These are phyloP conservation scores for Bradypodion pumilum DNA, from an alignment of 2,797 vertebrate genomes.

Conservation along the genomic window DNA sequence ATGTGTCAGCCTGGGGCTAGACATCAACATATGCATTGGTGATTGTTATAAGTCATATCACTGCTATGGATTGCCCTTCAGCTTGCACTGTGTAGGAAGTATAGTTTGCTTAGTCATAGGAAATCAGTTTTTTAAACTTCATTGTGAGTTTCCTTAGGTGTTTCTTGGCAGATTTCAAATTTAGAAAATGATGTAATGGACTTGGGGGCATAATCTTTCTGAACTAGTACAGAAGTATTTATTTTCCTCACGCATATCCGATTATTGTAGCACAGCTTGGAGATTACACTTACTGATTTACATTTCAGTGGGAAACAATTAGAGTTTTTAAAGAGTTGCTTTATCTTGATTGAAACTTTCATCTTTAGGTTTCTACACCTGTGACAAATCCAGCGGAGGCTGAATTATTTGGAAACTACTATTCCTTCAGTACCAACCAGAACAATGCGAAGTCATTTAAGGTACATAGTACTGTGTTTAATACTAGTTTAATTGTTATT, in stretches of 20 bases:
- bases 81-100: background rate
- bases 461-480: constrained; percentile 54
- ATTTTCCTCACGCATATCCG: background rate
- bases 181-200: background rate
- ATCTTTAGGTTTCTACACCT: constrained; percentile 39
- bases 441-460: constrained; percentile 64
- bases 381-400: constrained; percentile 44
- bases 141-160: background rate
- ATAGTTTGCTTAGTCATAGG: background rate
- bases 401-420: constrained; percentile 28
- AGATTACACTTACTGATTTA: constrained; percentile 12
- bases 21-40: background rate
- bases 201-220: background rate
- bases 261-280: background rate
- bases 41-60: too few relatives aligned
- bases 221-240: background rate
- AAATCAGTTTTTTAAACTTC: background rate
- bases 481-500: constrained; percentile 37
- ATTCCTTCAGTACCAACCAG: constrained; percentile 38
- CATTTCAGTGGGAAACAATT: background rate
- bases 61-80: background rate
- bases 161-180: background rate
- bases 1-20: background rate
- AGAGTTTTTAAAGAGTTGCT: constrained; percentile 28
- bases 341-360: constrained; percentile 45